Percentiles rank a stretch among this genome's conserved stretches.
Evolutionary conservation across 2,797 vertebrate species (phyloP).

Genomic region (Rhynchotus rufescens): DNA sequence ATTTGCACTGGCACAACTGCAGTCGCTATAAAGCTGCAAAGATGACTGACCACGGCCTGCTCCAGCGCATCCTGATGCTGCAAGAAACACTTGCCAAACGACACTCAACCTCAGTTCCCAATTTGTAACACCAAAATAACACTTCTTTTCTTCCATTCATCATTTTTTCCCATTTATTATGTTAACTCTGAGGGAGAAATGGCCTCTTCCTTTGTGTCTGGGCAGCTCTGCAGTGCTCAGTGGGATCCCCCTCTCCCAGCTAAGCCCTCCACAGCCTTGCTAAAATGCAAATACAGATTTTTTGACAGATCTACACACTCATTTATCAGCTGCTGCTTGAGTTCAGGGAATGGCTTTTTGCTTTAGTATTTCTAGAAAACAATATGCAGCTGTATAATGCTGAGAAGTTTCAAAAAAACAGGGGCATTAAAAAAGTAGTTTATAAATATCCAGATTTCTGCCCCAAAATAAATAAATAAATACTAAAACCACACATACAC

Average conservation of each 20-base stretch:
- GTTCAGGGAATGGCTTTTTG: conserved; percentile 45
- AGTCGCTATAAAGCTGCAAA: neutral
- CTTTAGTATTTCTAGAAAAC: conserved; percentile 45
- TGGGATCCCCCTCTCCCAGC: conserved; percentile 45
- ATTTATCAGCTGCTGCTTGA: conserved; percentile 67
- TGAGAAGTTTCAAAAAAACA: neutral
- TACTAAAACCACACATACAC: too few species aligned
- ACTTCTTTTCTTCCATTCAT: neutral
- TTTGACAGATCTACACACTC: conserved; percentile 64
- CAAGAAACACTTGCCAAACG: neutral
- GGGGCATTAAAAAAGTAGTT: neutral
- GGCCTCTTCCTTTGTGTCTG: conserved; percentile 47
- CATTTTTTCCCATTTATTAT: conserved; percentile 23
- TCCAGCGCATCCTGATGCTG: neutral
- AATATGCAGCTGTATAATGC: conserved; percentile 26
- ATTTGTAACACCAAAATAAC: conserved; percentile 25
- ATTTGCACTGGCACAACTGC: neutral
- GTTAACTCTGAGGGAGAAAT: conserved; percentile 12
- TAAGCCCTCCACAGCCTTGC: conserved; percentile 31
- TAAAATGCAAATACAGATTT: conserved; percentile 62
- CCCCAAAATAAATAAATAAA: neutral
- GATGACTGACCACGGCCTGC: neutral
- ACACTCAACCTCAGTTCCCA: neutral
- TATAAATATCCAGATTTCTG: neutral
- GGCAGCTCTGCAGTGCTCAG: conserved; percentile 16